A percentile compares a stretch with the other conserved stretches of the same genome.
phyloP scores from a whole-genome alignment of 1,140 invertebrate genomes.

The Euglossa dilemma region DNA sequence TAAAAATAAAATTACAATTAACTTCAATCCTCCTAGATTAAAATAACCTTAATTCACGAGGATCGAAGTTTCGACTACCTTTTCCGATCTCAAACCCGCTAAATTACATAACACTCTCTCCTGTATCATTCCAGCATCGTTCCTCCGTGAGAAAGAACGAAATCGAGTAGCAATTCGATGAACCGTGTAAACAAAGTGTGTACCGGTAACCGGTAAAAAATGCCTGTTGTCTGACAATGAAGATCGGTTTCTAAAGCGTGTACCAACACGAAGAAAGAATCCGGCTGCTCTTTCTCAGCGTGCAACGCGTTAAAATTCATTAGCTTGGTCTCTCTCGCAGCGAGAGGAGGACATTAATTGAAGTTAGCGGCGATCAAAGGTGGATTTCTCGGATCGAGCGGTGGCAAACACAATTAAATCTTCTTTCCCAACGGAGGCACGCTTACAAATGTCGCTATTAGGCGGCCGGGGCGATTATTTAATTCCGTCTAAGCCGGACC shows the following conservation, averaged over 20 bases:
- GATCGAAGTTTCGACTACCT: no score
- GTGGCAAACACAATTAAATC: slow-evolving; percentile 1
- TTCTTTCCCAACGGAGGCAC: neutral
- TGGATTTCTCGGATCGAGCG: slow-evolving; percentile 7
- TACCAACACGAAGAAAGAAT: neutral
- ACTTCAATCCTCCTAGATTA: no score
- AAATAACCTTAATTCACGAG: no score
- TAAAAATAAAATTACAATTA: no score
- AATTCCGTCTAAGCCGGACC: neutral
- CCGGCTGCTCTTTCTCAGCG: slow-evolving; percentile 6
- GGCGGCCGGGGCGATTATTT: neutral
- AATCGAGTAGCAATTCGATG: neutral
- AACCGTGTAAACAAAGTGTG: neutral
- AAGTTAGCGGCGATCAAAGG: slow-evolving; percentile 3
- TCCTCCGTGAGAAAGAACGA: neutral
- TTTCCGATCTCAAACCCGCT: no score
- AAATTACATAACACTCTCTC: no score
- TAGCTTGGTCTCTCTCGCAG: neutral
- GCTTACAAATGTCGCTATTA: neutral
- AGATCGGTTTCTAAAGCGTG: neutral
- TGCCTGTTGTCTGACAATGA: no score
- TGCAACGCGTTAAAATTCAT: slow-evolving; percentile 35
- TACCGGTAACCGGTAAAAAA: neutral
- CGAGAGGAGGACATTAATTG: slow-evolving; percentile 1
- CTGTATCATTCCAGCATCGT: neutral